phyloP scores from a whole-genome alignment of 2,888 invertebrate genomes.

The Conchocele bisecta region DNA sequence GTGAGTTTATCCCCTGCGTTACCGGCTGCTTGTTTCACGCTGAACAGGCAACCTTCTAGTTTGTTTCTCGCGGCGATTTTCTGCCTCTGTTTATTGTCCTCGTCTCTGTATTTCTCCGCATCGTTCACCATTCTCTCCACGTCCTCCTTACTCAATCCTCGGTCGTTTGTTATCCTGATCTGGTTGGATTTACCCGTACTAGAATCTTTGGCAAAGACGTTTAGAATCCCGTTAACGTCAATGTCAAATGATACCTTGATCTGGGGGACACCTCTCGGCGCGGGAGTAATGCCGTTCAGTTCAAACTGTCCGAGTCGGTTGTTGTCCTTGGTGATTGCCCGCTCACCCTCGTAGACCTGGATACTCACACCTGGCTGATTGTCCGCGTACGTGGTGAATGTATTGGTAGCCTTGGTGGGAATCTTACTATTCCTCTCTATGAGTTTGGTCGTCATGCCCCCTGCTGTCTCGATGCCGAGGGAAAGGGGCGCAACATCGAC shows the following conservation, averaged over 20 bases:
- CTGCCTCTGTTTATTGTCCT: slow-evolving; percentile 78
- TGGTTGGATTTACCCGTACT: slow-evolving; percentile 91
- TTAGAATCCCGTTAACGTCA: slow-evolving; percentile 92
- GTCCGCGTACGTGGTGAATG: slow-evolving; percentile 94
- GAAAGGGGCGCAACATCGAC: slow-evolving; percentile 86
- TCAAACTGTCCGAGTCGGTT: slow-evolving; percentile 84
- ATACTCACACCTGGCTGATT: slow-evolving; percentile 86
- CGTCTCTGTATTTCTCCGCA: slow-evolving; percentile 77
- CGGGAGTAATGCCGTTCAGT: slow-evolving; percentile 77
- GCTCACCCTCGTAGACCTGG: slow-evolving; percentile 93
- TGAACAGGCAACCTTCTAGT: slow-evolving; percentile 73
- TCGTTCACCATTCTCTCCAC: slow-evolving; percentile 88
- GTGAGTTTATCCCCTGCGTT: slow-evolving; percentile 84
- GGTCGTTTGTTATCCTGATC: slow-evolving; percentile 94
- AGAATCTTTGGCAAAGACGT: slow-evolving; percentile 85
- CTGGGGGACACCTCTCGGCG: slow-evolving; percentile 78
- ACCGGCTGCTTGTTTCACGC: slow-evolving; percentile 85
- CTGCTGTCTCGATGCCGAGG: slow-evolving; percentile 85
- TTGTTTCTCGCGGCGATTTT: slow-evolving; percentile 72
- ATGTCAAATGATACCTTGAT: slow-evolving; percentile 90
- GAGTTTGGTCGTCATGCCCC: slow-evolving; percentile 77
- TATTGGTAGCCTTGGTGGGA: slow-evolving; percentile 77
- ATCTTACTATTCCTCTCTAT: slow-evolving; percentile 78
- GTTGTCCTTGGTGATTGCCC: slow-evolving; percentile 97
- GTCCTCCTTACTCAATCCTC: slow-evolving; percentile 92